These are phyloP conservation scores for Corythaixoides concolor DNA, from an alignment of 2,113 vertebrate species.

Conservation along the genomic window DNA sequence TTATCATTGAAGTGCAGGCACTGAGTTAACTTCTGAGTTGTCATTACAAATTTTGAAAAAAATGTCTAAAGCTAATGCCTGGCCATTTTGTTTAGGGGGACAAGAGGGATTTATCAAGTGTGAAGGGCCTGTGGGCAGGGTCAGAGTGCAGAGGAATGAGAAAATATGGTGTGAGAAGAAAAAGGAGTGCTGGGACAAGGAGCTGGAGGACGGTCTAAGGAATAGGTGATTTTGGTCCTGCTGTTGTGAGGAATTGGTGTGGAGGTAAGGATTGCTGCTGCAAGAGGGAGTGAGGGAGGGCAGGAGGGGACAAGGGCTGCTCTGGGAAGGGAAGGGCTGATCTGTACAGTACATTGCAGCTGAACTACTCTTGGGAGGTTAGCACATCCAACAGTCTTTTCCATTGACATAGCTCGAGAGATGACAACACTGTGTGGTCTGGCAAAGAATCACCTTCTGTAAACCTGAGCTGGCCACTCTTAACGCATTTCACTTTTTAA, in stretches of 20 bases:
- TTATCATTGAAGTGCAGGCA: neutral
- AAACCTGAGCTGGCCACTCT: neutral
- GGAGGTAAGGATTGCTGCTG: neutral
- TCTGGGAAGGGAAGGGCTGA: no score
- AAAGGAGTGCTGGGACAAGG: neutral
- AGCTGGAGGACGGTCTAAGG: neutral
- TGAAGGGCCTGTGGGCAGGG: neutral
- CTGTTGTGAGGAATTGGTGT: neutral
- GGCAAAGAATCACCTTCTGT: neutral
- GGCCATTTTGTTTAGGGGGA: neutral
- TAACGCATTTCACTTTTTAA: neutral
- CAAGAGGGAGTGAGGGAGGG: neutral
- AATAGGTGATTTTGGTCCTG: neutral
- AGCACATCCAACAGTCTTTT: neutral
- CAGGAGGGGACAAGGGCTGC: neutral
- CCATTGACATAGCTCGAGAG: fast-evolving
- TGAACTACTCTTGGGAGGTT: neutral
- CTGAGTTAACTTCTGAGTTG: neutral
- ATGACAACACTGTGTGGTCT: no score
- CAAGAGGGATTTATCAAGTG: neutral
- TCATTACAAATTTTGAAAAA: neutral
- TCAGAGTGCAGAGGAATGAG: neutral
- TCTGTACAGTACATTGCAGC: no score
- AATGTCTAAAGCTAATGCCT: neutral
- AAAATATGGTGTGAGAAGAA: neutral